Percentiles rank a stretch among this genome's conserved stretches.
Evolutionary conservation across 2,797 vertebrate species (phyloP).

Genomic region (Oreochromis grahami): DNA sequence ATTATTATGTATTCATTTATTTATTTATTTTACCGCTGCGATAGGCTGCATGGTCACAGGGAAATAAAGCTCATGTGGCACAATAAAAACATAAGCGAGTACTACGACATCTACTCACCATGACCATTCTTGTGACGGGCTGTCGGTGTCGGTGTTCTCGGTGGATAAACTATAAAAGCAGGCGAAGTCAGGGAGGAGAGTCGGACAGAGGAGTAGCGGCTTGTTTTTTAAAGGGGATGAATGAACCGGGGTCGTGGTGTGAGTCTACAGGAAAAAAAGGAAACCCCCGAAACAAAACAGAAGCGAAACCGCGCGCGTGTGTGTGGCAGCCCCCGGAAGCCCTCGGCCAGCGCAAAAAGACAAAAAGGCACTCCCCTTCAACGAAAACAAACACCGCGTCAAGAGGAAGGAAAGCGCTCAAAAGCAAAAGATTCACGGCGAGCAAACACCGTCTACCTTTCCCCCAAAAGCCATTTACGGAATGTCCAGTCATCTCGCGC

Average conservation of each 20-base stretch:
- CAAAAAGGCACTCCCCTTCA: neutral
- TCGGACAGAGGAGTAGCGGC: slow-evolving; percentile 13
- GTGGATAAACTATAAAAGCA: slow-evolving; percentile 8
- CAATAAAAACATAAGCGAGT: neutral
- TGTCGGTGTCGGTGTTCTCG: slow-evolving; percentile 28
- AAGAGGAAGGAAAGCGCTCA: slow-evolving; percentile 59
- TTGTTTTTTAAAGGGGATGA: slow-evolving; percentile 26
- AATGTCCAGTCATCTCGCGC: slow-evolving; percentile 81
- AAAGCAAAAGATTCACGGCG: slow-evolving; percentile 48
- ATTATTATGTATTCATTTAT: neutral
- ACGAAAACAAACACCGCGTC: too few species aligned
- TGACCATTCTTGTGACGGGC: slow-evolving; percentile 93
- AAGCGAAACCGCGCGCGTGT: neutral
- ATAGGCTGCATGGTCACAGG: neutral
- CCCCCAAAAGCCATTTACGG: slow-evolving; percentile 82
- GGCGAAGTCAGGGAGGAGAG: neutral
- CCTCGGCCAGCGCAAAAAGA: neutral
- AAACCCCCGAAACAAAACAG: neutral
- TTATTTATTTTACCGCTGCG: neutral
- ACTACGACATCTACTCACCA: slow-evolving; percentile 85
- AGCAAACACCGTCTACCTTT: slow-evolving; percentile 74
- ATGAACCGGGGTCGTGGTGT: slow-evolving; percentile 15
- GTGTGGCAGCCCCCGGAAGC: neutral
- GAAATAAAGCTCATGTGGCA: neutral
- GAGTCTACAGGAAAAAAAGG: neutral